Percentiles rank a stretch among this genome's conserved stretches.
phyloP scores from a whole-genome alignment of 2,888 invertebrate genomes.

The Tachina fera region DNA sequence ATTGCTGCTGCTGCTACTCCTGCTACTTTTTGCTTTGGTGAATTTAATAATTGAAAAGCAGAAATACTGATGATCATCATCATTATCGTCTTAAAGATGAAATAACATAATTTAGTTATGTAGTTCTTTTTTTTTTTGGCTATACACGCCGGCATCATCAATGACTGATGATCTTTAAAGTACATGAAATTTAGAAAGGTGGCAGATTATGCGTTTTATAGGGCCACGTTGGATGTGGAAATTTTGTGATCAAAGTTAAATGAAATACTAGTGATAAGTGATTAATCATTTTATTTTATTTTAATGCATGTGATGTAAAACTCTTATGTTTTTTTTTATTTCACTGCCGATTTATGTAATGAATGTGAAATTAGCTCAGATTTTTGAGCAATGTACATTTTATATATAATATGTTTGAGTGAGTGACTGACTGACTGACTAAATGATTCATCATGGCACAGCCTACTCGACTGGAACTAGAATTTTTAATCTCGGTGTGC shows the following conservation, averaged over 20 bases:
- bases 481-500: no score
- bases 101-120: constrained; percentile 42
- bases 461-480: no score
- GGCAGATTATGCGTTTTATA: constrained; percentile 5
- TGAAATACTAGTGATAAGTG: constrained; percentile 8
- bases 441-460: no score
- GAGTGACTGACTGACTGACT: no score
- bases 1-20: constrained; percentile 11
- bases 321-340: background rate
- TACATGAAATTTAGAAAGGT: constrained; percentile 21
- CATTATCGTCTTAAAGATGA: constrained; percentile 33
- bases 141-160: constrained; percentile 62
- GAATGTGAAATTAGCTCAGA: no score
- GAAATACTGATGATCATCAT: constrained; percentile 5
- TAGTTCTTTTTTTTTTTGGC: background rate
- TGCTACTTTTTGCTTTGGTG: constrained; percentile 1
- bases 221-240: constrained; percentile 52
- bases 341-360: no score
- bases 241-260: constrained; percentile 26
- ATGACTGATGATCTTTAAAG: constrained; percentile 38
- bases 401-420: no score
- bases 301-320: background rate
- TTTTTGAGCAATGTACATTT: no score
- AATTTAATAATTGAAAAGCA: background rate
- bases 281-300: constrained; percentile 48